Base-by-base conservation (phyloP, 2,797 vertebrate species). In the Eulemur mongoz region DNA sequence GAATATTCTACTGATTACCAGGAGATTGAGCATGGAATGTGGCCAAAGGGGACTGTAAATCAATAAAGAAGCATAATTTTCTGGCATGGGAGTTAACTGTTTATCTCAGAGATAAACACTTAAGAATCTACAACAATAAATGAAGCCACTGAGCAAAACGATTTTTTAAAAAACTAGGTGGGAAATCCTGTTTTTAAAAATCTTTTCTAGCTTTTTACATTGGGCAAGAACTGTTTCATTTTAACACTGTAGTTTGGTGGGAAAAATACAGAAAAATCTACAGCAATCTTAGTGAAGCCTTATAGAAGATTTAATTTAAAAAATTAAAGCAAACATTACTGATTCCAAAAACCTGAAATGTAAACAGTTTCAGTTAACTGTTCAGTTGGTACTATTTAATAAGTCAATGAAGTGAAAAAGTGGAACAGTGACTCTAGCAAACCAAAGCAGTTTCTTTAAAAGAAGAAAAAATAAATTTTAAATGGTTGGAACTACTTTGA, bases 31-130 rank as follows among this genome's bases (percentile, higher is more conserved):
- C 2, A 23, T 45, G 87, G 95, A 97, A 98, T 97, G 4, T 82
- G 72, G 81, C 96, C 93, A 93, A 93, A 43, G 90, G 75, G 92
- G 76, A 79, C 67, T 69, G 57, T 97, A 95, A 97, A 97, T 85
- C 95, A 97, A 91, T 76, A 75, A 25, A 30, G n/a, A 85, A 52
- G 85, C 38, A 72, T 63, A 18, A 84, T 97, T 95, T 95, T 93
- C 94, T 97, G 76, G 88, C 40, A 76, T 72, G 89, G 40, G 69
- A 93, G 93, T 94, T 75, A 79, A 91, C n/a, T 38, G 89, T 73
- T 97, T 96, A 93, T 79, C 89, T 52, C 1, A 94, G 67, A 97
- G 97, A 97, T 97, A 97, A 97, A 75, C 72, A 82, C 87, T 95
- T 54, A 92, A 95, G 86, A 96, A 93, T 87, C 88, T 5, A 0